phyloP scores from a whole-genome alignment of 1,140 invertebrate species.

The Drosophila elegans region DNA sequence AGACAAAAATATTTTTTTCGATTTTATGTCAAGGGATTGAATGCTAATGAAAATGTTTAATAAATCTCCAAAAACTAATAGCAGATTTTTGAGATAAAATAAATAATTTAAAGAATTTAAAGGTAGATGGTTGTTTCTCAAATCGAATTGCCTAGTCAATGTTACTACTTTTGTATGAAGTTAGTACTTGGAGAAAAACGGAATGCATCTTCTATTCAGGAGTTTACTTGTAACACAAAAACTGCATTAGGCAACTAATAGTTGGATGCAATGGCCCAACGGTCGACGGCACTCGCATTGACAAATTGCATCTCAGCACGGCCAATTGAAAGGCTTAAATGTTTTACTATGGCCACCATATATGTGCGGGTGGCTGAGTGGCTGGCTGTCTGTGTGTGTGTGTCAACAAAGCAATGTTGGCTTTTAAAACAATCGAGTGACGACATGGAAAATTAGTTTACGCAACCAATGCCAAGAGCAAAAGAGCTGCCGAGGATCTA shows the following conservation, averaged over 20 bases:
- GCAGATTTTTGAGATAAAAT: too few species aligned
- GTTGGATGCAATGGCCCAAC: constrained; percentile 36
- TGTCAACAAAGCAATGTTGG: constrained; percentile 65
- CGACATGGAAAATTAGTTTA: constrained; percentile 83
- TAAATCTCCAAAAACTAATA: too few species aligned
- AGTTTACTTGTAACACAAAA: constrained; percentile 51
- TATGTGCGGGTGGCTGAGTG: constrained; percentile 18
- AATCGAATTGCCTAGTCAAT: background rate
- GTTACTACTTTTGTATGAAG: background rate
- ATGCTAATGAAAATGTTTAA: too few species aligned
- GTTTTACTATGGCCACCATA: constrained; percentile 44
- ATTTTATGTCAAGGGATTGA: too few species aligned
- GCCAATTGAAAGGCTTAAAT: constrained; percentile 59
- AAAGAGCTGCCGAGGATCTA: background rate
- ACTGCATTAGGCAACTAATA: constrained; percentile 65
- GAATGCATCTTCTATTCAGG: constrained; percentile 3
- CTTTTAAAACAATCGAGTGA: constrained; percentile 83
- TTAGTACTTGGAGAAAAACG: background rate
- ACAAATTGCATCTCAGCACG: constrained; percentile 32
- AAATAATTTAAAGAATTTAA: background rate
- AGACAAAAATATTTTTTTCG: too few species aligned
- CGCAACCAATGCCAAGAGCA: constrained; percentile 64
- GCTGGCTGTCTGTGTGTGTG: constrained; percentile 15
- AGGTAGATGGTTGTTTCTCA: too few species aligned
- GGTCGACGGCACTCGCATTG: constrained; percentile 15